These are phyloP conservation scores for Iselma pallidipennis DNA, from an alignment of 2,888 invertebrate genomes.

Conservation along the genomic window DNA sequence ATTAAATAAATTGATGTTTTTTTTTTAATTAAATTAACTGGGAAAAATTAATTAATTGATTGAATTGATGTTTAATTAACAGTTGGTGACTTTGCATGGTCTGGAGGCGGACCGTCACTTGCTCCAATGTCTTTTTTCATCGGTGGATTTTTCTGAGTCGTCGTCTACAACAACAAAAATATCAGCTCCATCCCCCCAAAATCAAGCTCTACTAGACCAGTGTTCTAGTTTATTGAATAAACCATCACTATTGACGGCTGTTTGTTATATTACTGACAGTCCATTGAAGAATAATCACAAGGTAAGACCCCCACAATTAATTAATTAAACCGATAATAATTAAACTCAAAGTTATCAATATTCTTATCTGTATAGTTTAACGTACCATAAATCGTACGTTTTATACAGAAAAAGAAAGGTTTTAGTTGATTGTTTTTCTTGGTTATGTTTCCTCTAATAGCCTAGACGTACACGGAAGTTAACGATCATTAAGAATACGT, in stretches of 20 bases:
- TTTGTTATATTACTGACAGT: conserved; percentile 87
- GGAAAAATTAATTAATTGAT: background rate
- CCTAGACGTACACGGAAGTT: no score
- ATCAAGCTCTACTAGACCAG: conserved; percentile 78
- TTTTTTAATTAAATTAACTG: conserved; percentile 4
- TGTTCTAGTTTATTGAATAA: conserved; percentile 79
- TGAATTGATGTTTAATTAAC: conserved; percentile 43
- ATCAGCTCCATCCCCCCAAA: conserved; percentile 63
- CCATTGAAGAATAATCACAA: conserved; percentile 77
- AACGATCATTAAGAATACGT: no score
- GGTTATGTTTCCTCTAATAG: no score
- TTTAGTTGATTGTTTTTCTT: no score
- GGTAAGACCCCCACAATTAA: no score
- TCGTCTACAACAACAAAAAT: conserved; percentile 64
- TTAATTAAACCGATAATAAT: no score
- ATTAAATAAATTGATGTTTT: conserved; percentile 21
- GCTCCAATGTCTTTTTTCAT: conserved; percentile 91
- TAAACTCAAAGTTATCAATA: no score
- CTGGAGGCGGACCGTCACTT: conserved; percentile 97
- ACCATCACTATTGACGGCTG: conserved; percentile 83
- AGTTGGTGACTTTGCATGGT: conserved; percentile 91
- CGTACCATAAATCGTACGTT: no score
- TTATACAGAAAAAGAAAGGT: no score
- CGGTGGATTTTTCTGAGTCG: conserved; percentile 79
- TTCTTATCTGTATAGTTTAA: no score